Evolutionary conservation across 2,888 invertebrate species (phyloP).

Genomic region (Noctua janthe): DNA sequence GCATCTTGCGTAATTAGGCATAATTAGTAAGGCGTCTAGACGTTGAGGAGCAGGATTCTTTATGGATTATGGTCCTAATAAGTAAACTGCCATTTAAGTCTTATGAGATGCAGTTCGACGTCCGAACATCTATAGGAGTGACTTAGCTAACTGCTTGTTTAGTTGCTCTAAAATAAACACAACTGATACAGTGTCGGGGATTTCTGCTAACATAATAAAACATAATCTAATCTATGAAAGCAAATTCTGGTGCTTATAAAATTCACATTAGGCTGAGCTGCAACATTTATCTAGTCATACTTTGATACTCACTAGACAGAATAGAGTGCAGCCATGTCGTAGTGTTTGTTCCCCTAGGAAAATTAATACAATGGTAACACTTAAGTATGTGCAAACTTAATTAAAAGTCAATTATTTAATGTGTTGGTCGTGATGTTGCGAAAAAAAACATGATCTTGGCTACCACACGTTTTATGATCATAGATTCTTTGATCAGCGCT

Average conservation of each 20-base stretch:
- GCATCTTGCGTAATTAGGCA: slow-evolving; percentile 35
- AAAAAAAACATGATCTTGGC: slow-evolving; percentile 19
- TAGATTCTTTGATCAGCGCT: slow-evolving; percentile 8
- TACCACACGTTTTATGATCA: slow-evolving; percentile 4
- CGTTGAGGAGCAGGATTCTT: slow-evolving; percentile 25
- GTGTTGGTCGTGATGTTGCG: slow-evolving; percentile 9
- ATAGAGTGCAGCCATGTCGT: slow-evolving; percentile 42
- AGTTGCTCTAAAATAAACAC: slow-evolving; percentile 47
- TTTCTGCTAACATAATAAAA: slow-evolving; percentile 31
- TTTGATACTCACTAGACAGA: slow-evolving; percentile 59
- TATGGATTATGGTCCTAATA: slow-evolving; percentile 2
- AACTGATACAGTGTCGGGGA: slow-evolving; percentile 36
- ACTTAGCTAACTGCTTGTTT: slow-evolving; percentile 44
- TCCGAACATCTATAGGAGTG: slow-evolving; percentile 35
- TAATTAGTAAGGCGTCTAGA: slow-evolving; percentile 47
- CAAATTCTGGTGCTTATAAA: slow-evolving; percentile 26
- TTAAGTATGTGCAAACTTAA: slow-evolving; percentile 30
- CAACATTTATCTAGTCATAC: slow-evolving; percentile 33
- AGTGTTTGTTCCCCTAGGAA: slow-evolving; percentile 56
- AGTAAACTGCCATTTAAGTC: slow-evolving; percentile 25
- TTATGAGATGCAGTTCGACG: slow-evolving; percentile 39
- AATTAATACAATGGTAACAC: slow-evolving; percentile 46
- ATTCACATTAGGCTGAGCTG: slow-evolving; percentile 16
- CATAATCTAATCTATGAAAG: slow-evolving; percentile 44
- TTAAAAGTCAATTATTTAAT: slow-evolving; percentile 7